phyloP scores from a whole-genome alignment of 2,113 vertebrate species.

The Rhea pennata region DNA sequence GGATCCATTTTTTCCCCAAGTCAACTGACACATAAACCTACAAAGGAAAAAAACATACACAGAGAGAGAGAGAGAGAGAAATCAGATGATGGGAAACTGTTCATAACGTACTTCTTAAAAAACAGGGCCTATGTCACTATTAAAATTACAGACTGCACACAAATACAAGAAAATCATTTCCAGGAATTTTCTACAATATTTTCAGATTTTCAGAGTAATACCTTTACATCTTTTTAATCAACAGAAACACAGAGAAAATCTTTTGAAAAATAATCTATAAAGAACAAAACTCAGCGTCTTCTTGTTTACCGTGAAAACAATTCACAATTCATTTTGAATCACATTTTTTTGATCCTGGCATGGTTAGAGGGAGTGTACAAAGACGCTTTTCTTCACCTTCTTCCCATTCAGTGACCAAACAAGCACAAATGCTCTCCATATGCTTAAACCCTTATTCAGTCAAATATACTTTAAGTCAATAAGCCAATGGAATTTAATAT shows the following conservation, averaged over 20 bases:
- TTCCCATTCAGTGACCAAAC: neutral
- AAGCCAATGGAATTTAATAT: neutral
- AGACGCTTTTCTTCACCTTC: neutral
- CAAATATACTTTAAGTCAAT: neutral
- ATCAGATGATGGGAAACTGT: neutral
- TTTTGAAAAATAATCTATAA: neutral
- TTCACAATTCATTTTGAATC: neutral
- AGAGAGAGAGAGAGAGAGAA: neutral
- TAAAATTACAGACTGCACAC: neutral
- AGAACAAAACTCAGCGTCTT: neutral
- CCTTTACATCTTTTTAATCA: neutral
- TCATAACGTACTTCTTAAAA: neutral
- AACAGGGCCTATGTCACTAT: neutral
- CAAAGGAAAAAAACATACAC: neutral
- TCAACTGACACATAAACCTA: conserved; percentile 90
- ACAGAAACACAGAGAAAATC: neutral
- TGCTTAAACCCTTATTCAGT: neutral
- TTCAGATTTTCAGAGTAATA: neutral
- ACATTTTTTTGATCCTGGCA: neutral
- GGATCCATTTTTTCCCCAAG: conserved; percentile 90
- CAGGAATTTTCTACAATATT: neutral
- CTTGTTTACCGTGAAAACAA: neutral
- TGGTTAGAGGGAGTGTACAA: neutral
- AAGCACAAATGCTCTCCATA: neutral
- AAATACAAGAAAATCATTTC: neutral